phyloP scores from a whole-genome alignment of 2,888 invertebrate species.

The Serripes groenlandicus region DNA sequence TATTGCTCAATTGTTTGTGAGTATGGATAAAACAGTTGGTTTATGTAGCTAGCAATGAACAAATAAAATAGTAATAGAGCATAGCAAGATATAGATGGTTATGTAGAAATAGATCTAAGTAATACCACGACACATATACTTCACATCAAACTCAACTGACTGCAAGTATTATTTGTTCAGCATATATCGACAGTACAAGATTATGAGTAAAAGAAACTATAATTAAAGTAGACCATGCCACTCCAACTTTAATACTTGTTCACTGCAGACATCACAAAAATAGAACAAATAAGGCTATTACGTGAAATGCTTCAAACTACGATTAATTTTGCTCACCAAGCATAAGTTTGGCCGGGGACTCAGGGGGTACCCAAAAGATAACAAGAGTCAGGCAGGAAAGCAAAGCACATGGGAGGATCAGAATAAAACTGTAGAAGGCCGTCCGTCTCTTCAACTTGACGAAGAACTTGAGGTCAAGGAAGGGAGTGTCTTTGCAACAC shows the following conservation, averaged over 20 bases:
- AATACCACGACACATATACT: constrained; percentile 14
- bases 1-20: not conserved
- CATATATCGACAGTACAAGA: not conserved
- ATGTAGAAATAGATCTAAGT: constrained; percentile 1
- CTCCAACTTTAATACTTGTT: constrained; percentile 1
- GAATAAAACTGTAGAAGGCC: constrained; percentile 85
- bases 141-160: constrained; percentile 8
- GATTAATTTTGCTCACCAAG: constrained; percentile 80
- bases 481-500: constrained; percentile 84
- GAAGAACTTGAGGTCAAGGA: constrained; percentile 84
- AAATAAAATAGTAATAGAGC: not conserved
- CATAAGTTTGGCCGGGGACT: constrained; percentile 86
- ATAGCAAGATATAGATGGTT: constrained; percentile 9
- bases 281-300: not conserved
- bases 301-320: not conserved
- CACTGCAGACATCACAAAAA: constrained; percentile 22
- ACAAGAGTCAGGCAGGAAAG: constrained; percentile 86
- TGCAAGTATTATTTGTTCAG: constrained; percentile 4
- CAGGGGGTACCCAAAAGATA: constrained; percentile 87
- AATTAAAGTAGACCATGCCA: constrained; percentile 16
- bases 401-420: constrained; percentile 86
- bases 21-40: not conserved
- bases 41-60: not conserved
- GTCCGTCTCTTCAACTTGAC: constrained; percentile 79
- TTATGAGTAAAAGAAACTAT: constrained; percentile 14